phyloP scores from a whole-genome alignment of 2,888 invertebrate genomes.

The Drosophila infuscata region DNA sequence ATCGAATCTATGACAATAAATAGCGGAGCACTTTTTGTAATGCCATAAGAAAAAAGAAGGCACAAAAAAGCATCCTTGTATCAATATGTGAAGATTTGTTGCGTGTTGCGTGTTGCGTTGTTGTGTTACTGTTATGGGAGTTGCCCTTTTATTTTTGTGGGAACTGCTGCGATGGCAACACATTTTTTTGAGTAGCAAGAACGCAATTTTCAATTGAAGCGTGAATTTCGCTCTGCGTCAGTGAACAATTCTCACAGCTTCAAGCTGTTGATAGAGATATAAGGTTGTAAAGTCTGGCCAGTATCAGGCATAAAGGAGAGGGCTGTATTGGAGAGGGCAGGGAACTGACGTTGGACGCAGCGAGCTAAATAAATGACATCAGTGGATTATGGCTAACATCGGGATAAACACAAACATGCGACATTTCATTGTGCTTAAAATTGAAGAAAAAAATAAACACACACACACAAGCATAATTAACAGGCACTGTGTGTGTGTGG shows the following conservation, averaged over 20 bases:
- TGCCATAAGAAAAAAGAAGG: slow-evolving; percentile 23
- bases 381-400: slow-evolving; percentile 76
- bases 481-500: slow-evolving; percentile 30
- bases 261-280: slow-evolving; percentile 72
- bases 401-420: slow-evolving; percentile 58
- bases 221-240: slow-evolving; percentile 73
- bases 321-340: background rate
- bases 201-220: slow-evolving; percentile 77
- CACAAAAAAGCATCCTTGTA: slow-evolving; percentile 35
- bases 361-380: slow-evolving; percentile 75
- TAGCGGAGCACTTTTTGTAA: background rate
- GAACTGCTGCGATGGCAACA: slow-evolving; percentile 64
- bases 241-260: slow-evolving; percentile 70
- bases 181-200: slow-evolving; percentile 74
- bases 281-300: slow-evolving; percentile 47
- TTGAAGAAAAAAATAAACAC: slow-evolving; percentile 43
- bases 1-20: background rate
- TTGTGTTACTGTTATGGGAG: slow-evolving; percentile 49
- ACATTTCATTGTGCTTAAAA: slow-evolving; percentile 69
- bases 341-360: slow-evolving; percentile 45
- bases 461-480: slow-evolving; percentile 32
- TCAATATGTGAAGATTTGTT: slow-evolving; percentile 32
- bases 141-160: slow-evolving; percentile 32
- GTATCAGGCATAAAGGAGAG: background rate
- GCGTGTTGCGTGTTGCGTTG: slow-evolving; percentile 32